Percentiles rank a stretch among this genome's conserved stretches.
Conservation (phyloP, 2,888 invertebrate genomes). For the Lumbricus terrestris region DNA sequence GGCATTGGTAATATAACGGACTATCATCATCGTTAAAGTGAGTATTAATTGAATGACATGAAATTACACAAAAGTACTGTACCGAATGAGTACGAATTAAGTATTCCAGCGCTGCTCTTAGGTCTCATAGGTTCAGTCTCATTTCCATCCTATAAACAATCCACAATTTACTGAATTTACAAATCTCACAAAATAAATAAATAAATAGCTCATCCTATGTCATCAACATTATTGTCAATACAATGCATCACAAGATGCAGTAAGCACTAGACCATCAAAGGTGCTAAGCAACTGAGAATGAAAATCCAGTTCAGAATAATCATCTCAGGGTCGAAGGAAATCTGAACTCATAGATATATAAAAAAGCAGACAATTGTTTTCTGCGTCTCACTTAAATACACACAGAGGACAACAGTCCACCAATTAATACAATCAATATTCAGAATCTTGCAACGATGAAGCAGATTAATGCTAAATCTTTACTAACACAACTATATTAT, state of each 20-base stretch:
- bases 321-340: no score
- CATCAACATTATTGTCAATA: no score
- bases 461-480: background rate
- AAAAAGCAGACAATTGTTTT: no score
- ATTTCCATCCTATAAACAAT: background rate
- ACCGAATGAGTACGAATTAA: background rate
- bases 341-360: no score
- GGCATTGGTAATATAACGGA: no score
- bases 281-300: no score
- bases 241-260: no score
- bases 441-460: background rate
- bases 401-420: background rate
- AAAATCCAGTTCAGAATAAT: no score
- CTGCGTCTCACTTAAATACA: background rate
- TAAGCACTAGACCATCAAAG: no score
- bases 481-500: background rate
- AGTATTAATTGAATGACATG: background rate
- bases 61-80: background rate
- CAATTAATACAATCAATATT: background rate
- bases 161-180: background rate
- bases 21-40: no score
- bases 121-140: background rate
- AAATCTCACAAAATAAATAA: background rate
- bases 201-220: no score
- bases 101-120: constrained; percentile 1